These are phyloP conservation scores for Ophioninae sp. DNA, from an alignment of 2,888 invertebrate genomes.

Conservation along the genomic window DNA sequence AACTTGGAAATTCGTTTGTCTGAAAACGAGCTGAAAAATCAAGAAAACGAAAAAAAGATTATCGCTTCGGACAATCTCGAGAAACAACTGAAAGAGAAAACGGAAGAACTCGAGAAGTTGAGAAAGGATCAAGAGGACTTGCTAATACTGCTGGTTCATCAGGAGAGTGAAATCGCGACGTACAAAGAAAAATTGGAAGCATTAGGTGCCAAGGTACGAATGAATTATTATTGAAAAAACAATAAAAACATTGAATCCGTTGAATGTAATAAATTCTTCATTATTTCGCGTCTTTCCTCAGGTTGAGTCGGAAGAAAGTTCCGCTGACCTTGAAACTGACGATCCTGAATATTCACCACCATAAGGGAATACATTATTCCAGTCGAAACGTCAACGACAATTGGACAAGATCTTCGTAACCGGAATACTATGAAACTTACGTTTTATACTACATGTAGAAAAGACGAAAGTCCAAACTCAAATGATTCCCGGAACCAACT, in stretches of 20 bases:
- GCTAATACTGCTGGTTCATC: conserved; percentile 93
- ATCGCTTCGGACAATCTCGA: conserved; percentile 74
- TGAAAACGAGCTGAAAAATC: conserved; percentile 64
- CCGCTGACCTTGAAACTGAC: conserved; percentile 75
- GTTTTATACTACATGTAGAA: conserved; percentile 50
- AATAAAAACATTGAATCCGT: conserved; percentile 1
- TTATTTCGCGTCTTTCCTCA: conserved; percentile 54
- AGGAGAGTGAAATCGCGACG: conserved; percentile 87
- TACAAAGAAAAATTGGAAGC: conserved; percentile 84
- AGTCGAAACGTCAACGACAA: conserved; percentile 11
- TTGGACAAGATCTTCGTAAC: conserved; percentile 14
- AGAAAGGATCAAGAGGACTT: conserved; percentile 97
- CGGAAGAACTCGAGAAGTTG: conserved; percentile 85
- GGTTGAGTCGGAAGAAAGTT: conserved; percentile 77
- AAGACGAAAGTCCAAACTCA: conserved; percentile 30
- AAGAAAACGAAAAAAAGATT: conserved; percentile 78
- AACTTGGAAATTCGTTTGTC: conserved; percentile 73
- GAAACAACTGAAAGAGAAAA: conserved; percentile 76
- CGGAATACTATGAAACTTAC: conserved; percentile 40
- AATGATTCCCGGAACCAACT: conserved; percentile 11
- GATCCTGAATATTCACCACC: conserved; percentile 66
- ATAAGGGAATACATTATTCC: conserved; percentile 40
- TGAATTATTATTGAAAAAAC: background rate
- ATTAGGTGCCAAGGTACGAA: conserved; percentile 82
- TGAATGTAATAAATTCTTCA: background rate